Conservation (phyloP, 2,888 invertebrate genomes). For the Spialia ferax region DNA sequence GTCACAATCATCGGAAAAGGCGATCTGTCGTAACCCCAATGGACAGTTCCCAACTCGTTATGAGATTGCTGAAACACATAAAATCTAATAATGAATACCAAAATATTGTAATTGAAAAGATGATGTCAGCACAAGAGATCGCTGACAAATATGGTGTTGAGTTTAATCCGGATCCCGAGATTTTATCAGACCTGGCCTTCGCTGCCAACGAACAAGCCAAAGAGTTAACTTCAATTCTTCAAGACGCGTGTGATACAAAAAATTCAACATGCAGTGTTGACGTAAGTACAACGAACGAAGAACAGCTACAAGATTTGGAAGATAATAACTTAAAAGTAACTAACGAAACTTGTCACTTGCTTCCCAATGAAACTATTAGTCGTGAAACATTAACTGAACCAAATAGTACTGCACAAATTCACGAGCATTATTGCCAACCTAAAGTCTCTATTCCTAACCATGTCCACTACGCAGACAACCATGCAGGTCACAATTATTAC, state of each 20-base stretch:
- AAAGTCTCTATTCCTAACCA: slow-evolving; percentile 42
- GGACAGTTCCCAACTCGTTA: slow-evolving; percentile 71
- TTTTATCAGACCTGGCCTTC: slow-evolving; percentile 70
- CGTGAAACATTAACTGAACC: not conserved
- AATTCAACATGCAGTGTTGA: slow-evolving; percentile 46
- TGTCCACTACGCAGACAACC: slow-evolving; percentile 36
- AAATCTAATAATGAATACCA: slow-evolving; percentile 78
- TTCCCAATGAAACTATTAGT: slow-evolving; percentile 1
- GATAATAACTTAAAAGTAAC: not conserved
- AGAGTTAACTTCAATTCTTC: slow-evolving; percentile 67
- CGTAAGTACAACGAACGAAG: not conserved
- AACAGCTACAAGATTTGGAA: not conserved
- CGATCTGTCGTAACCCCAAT: slow-evolving; percentile 72
- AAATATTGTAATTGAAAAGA: slow-evolving; percentile 80
- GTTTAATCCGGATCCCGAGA: slow-evolving; percentile 74
- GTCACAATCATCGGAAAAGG: slow-evolving; percentile 61
- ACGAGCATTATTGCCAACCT: slow-evolving; percentile 12
- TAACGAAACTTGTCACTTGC: slow-evolving; percentile 14
- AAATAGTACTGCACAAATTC: slow-evolving; percentile 5
- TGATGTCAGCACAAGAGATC: slow-evolving; percentile 82
- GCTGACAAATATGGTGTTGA: slow-evolving; percentile 78
- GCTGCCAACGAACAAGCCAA: slow-evolving; percentile 73
- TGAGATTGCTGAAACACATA: slow-evolving; percentile 74
- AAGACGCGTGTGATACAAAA: slow-evolving; percentile 61
- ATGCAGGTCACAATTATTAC: slow-evolving; percentile 51